Percentiles rank a stretch among this genome's conserved stretches.
Evolutionary conservation across 2,113 vertebrate genomes (phyloP).

Genomic region (Dasyurus viverrinus): DNA sequence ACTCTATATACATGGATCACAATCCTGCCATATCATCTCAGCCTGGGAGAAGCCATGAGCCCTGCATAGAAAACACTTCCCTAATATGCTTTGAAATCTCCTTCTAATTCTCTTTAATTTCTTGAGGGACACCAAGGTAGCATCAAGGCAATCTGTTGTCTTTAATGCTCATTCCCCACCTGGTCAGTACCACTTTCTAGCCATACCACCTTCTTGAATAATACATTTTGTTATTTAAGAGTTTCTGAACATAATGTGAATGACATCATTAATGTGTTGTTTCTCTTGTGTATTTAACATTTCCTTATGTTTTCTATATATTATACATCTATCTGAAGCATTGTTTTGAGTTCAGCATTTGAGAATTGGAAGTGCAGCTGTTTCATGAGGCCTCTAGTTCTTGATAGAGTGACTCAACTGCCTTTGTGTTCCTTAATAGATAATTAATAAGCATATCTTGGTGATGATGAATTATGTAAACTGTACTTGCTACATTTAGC

Average conservation of each 20-base stretch:
- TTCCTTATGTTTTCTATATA: not conserved
- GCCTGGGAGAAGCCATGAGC: not conserved
- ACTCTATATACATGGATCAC: not conserved
- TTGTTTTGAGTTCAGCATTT: not conserved
- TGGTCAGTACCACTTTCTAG: not conserved
- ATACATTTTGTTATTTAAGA: not conserved
- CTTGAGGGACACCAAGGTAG: not conserved
- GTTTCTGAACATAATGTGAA: not conserved
- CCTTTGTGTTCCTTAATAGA: not conserved
- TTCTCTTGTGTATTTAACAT: not conserved
- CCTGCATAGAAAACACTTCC: not conserved
- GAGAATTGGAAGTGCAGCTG: not conserved
- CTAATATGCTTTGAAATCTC: not conserved
- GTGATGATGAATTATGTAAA: constrained; percentile 9
- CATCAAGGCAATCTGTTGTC: not conserved
- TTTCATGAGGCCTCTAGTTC: not conserved
- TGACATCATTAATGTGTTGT: not conserved
- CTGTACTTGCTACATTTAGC: constrained; percentile 21
- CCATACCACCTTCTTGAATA: not conserved
- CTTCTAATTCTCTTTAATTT: not conserved
- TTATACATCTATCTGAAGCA: not conserved
- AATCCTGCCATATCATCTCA: not conserved
- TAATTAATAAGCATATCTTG: not conserved
- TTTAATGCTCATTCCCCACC: not conserved
- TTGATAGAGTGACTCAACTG: not conserved